Evolutionary conservation across 2,888 invertebrate species (phyloP), one percentile per base, ranked within the genome.

Genomic region (Amphiduros pacificus): DNA sequence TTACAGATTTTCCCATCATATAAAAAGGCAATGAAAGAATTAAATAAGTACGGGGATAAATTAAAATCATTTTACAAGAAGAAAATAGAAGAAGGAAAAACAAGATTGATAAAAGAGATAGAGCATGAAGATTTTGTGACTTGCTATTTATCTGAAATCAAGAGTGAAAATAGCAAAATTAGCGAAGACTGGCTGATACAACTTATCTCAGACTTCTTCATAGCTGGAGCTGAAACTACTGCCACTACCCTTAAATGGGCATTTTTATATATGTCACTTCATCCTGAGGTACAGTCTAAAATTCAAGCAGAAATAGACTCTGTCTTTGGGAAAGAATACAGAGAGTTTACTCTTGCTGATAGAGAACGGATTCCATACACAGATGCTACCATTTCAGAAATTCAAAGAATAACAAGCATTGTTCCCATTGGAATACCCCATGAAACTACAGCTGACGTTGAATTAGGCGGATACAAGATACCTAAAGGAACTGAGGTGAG

Each of bases 351-450:
- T n/a, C 27, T 71, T 27, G 28, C 54, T 1, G 69, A 74, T 49
- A 57, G 69, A 28, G 56, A 61, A 14, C 41, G 62, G 24, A 63
- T 75, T 27, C 44, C 62, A 24, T 74, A 72, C 64, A 72, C 70
- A 11, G 73, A 73, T 29, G 75, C 74, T 26, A 66, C 68, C 5
- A 52, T 74, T 11, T 65, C 70, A 54, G 75, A 75, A 58, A 62
- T 64, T n/a, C 71, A 73, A 73, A 64, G 75, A 40, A 20, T 74
- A 54, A 49, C 54, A 14, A 44, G 64, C 3, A 67, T 71, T 11
- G 60, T 61, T 4, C 71, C 74, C 1, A 14, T 67, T 9, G 73
- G 72, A 2, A 6, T 73, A 0, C 62, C 69, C 0, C 74, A 73
- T 55, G 48, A 36, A 6, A 65, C 72, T 1, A 69, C 71, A 9